Evolutionary conservation across 2,797 vertebrate species (phyloP), one percentile per base, ranked within the genome.

Genomic region (Serranus cabrilla): DNA sequence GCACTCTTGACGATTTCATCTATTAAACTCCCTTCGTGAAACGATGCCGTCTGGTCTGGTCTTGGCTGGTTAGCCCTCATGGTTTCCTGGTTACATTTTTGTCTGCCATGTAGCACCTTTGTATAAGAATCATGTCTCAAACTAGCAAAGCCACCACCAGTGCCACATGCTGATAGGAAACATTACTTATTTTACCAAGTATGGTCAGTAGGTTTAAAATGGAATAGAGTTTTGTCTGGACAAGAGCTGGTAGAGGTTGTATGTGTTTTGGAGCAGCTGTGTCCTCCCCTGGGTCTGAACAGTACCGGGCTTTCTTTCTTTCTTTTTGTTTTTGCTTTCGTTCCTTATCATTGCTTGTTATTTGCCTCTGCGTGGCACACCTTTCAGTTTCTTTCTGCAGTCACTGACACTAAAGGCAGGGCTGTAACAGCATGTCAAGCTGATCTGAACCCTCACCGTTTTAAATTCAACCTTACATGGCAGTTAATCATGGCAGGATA

Each of bases 21-120:
- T 56, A 60, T 84, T 84, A 71, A 72, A 86, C 56, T 58, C 34
- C 72, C 51, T 85, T 80, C 6, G 52, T 84, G 59, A 74, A 75
- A 64, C 54, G 23, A 70, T 62, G 54, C 61, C 61, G 60, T 2
- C 49, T 37, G 51, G 23, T 76, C 16, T n/a, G n/a, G n/a, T 76
- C 16, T 52, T 55, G 21, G 58, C 46, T 4, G 71, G 59, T 80
- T 51, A 0, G 11, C 50, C 20, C 42, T 74, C 58, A 6, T 25
- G 10, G 52, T 66, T 74, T 54, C 49, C 42, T 46, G 25, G 47
- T 74, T 52, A 67, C 27, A 2, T 64, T 70, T 76, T 60, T 76
- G 55, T 83, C 49, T 80, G 67, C 52, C 45, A 46, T 66, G 52
- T 60, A 59, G 68, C 70, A 73, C 47, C 50, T 72, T 78, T 45